Evolutionary conservation across 2,888 invertebrate genomes (phyloP).

Genomic region (Tineola bisselliella): DNA sequence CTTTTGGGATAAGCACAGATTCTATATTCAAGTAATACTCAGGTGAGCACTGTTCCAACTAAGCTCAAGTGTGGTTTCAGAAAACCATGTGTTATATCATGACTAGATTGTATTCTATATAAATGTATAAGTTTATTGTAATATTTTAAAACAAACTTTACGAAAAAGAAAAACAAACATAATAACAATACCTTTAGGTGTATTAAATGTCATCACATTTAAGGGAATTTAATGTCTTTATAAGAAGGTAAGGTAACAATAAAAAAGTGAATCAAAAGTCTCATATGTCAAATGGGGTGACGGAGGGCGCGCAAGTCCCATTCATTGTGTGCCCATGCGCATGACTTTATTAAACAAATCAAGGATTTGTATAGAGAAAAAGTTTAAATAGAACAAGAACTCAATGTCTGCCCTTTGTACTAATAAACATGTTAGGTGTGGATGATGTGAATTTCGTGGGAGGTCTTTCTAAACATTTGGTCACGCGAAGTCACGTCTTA

Average conservation of each 20-base stretch:
- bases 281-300: conserved; percentile 31
- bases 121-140: too few relatives aligned
- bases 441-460: conserved; percentile 3
- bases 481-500: background rate
- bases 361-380: conserved; percentile 11
- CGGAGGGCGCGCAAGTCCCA: conserved; percentile 19
- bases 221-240: conserved; percentile 37
- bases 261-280: conserved; percentile 26
- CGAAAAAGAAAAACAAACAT: background rate
- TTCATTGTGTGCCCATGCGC: conserved; percentile 11
- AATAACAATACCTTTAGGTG: background rate
- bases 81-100: too few relatives aligned
- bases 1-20: too few relatives aligned
- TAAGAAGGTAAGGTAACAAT: conserved; percentile 31
- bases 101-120: too few relatives aligned
- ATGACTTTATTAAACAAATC: conserved; percentile 20
- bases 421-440: background rate
- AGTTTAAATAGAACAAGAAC: background rate
- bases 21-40: too few relatives aligned
- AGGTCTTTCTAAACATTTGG: background rate
- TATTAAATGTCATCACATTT: conserved; percentile 18
- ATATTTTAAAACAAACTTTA: too few relatives aligned
- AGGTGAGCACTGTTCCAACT: too few relatives aligned
- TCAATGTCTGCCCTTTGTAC: background rate
- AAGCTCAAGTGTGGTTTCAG: too few relatives aligned